Percentiles rank a stretch among this genome's conserved stretches.
phyloP scores from a whole-genome alignment of 2,888 invertebrate genomes.

The Caenorhabditis parvicauda region DNA sequence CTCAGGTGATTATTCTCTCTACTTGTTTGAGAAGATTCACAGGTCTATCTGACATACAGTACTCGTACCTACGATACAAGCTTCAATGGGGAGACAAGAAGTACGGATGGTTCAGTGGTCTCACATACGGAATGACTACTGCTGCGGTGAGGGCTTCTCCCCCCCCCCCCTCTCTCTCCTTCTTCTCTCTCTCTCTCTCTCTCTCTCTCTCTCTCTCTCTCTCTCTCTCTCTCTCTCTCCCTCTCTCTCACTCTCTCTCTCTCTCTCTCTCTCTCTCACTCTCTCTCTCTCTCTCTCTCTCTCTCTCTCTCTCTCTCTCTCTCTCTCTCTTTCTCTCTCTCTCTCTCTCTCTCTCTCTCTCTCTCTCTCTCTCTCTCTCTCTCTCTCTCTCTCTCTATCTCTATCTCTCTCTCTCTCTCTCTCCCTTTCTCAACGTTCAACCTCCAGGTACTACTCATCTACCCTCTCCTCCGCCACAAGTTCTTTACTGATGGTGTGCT shows the following conservation, averaged over 20 bases:
- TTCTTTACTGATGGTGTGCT: slow-evolving; percentile 59
- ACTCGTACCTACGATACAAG: slow-evolving; percentile 50
- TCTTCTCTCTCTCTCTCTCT: neutral
- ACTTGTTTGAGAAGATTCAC: slow-evolving; percentile 4
- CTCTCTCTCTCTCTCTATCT: too few species aligned
- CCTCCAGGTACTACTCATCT: slow-evolving; percentile 42
- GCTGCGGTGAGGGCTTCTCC: slow-evolving; percentile 41
- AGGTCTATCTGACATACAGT: slow-evolving; percentile 51
- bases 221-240: neutral
- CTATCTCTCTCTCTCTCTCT: too few species aligned
- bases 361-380: too few species aligned
- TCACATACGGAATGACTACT: slow-evolving; percentile 48
- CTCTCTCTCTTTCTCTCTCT: too few species aligned
- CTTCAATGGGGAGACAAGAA: slow-evolving; percentile 55
- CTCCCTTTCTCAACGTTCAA: neutral
- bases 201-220: neutral
- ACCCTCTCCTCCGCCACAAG: slow-evolving; percentile 45
- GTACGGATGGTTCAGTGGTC: slow-evolving; percentile 57
- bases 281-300: too few species aligned
- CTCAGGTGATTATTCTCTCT: slow-evolving; percentile 11
- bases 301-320: too few species aligned
- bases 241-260: neutral
- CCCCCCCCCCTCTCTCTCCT: too few species aligned
- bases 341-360: too few species aligned
- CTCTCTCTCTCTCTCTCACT: neutral